phyloP scores from a whole-genome alignment of 1,140 invertebrate genomes.

The Chrysomallon squamiferum region DNA sequence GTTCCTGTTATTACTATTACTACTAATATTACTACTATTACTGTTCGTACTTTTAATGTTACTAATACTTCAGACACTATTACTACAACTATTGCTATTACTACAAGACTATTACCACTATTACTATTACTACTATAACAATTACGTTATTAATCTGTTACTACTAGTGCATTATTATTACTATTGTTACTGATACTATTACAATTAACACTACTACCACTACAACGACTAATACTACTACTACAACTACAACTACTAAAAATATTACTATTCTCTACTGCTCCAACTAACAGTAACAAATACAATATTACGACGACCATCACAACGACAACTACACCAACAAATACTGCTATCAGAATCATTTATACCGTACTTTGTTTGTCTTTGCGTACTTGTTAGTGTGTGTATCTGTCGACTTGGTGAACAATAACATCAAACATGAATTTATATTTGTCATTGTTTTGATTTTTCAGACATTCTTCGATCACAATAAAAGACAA shows the following conservation, averaged over 20 bases:
- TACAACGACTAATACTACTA: neutral
- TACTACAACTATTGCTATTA: neutral
- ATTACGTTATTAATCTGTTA: too few species aligned
- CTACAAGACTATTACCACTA: neutral
- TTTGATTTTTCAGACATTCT: slow-evolving; percentile 45
- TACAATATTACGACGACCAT: neutral
- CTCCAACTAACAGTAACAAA: neutral
- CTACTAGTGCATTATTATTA: neutral
- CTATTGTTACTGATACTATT: neutral
- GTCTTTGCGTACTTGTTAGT: too few species aligned
- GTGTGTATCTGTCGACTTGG: too few species aligned
- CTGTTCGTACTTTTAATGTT: neutral
- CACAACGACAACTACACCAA: neutral
- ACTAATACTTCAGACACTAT: neutral
- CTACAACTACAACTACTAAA: neutral
- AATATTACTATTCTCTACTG: neutral
- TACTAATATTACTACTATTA: neutral
- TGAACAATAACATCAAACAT: too few species aligned
- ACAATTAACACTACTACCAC: neutral
- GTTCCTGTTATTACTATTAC: neutral
- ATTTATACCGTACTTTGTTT: too few species aligned
- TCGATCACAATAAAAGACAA: slow-evolving; percentile 42
- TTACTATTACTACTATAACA: neutral
- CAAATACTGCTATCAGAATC: neutral
- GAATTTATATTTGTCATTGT: too few species aligned